Conservation (phyloP, 2,797 vertebrate species). For the Hippoglossus hippoglossus region DNA sequence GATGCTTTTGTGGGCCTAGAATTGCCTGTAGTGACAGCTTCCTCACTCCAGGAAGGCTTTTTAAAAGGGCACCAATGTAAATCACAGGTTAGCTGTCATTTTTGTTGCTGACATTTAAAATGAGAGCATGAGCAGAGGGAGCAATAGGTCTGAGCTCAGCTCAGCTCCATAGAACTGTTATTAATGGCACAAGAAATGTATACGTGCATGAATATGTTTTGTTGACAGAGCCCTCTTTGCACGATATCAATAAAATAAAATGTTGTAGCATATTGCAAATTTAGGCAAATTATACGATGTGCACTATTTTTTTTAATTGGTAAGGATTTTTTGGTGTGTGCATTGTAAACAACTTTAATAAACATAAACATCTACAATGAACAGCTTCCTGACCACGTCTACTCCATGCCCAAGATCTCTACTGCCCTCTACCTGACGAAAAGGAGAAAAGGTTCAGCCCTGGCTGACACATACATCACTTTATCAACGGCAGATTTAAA, state of each 20-base stretch:
- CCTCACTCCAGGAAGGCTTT: conserved; percentile 63
- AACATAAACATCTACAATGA: conserved; percentile 14
- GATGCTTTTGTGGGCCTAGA: conserved; percentile 30
- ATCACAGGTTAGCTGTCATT: conserved; percentile 66
- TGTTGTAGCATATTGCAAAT: conserved; percentile 6
- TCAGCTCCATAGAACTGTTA: conserved; percentile 30
- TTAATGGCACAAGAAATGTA: conserved; percentile 31
- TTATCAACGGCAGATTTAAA: neutral
- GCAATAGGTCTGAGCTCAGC: conserved; percentile 33
- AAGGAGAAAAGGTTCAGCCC: conserved; percentile 9
- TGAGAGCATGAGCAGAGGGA: conserved; percentile 47
- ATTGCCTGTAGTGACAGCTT: conserved; percentile 55
- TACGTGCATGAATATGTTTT: conserved; percentile 5
- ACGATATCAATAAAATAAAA: conserved; percentile 4
- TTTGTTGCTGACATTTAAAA: conserved; percentile 74
- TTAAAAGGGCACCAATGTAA: conserved; percentile 77
- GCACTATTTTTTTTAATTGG: conserved; percentile 31
- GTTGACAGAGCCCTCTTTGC: conserved; percentile 6
- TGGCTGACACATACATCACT: neutral
- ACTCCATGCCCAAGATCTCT: conserved; percentile 40
- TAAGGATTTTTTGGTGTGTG: conserved; percentile 27
- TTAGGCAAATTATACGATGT: conserved; percentile 9
- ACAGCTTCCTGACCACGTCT: conserved; percentile 5
- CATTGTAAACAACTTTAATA: conserved; percentile 13
- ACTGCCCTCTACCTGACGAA: conserved; percentile 70